Evolutionary conservation across 2,113 vertebrate species (phyloP).

Genomic region (Fulica atra): DNA sequence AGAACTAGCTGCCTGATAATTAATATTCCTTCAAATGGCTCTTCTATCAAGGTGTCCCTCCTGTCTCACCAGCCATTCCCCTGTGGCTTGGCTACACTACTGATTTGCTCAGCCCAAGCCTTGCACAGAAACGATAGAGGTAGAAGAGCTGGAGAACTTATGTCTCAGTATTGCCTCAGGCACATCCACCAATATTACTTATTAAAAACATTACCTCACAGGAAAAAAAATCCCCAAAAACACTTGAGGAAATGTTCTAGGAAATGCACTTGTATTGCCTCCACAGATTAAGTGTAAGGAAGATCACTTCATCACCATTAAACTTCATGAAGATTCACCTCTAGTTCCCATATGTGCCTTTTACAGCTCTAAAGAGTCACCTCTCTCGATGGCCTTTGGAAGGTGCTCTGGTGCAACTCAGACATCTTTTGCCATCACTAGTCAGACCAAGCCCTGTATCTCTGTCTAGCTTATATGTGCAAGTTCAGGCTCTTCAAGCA

Average conservation of each 20-base stretch:
- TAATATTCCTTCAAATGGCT: conserved; percentile 68
- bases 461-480: not conserved
- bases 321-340: not conserved
- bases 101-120: not conserved
- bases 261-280: not conserved
- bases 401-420: not conserved
- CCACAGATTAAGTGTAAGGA: not conserved
- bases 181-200: not conserved
- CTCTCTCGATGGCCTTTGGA: not conserved
- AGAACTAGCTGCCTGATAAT: conserved; percentile 73
- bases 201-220: not conserved
- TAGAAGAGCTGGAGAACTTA: not conserved
- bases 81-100: not conserved
- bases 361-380: not conserved
- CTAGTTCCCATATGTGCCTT: not conserved
- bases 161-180: not conserved
- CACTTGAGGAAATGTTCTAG: not conserved
- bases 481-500: not conserved
- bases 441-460: not conserved
- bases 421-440: not conserved
- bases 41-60: conserved; percentile 62
- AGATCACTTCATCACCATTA: not conserved
- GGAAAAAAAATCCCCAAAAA: not conserved
- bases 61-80: not conserved
- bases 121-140: not conserved